These are phyloP conservation scores for Ichneumoninae sp. DNA, from an alignment of 2,888 invertebrate species.

Conservation along the genomic window DNA sequence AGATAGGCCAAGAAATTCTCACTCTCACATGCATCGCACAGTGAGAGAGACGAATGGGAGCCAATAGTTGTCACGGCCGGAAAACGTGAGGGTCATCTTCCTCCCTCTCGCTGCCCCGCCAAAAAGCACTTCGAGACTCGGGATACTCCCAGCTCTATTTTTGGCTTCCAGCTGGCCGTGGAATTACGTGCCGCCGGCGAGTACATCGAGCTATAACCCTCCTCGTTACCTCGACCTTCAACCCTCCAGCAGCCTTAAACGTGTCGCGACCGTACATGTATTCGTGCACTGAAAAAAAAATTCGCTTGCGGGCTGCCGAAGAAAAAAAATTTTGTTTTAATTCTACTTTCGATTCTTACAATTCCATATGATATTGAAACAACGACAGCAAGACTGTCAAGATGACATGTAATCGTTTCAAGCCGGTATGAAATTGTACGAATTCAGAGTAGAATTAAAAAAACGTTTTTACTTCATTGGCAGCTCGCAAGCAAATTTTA, in stretches of 20 bases:
- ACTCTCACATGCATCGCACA: constrained; percentile 65
- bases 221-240: constrained; percentile 26
- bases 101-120: background rate
- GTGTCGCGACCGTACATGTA: background rate
- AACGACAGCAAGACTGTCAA: too few relatives aligned
- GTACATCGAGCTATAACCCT: constrained; percentile 7
- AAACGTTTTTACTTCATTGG: too few relatives aligned
- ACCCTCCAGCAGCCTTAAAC: constrained; percentile 18
- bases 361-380: too few relatives aligned
- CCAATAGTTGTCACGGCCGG: constrained; percentile 74
- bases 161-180: constrained; percentile 58
- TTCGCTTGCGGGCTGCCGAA: too few relatives aligned
- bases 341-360: too few relatives aligned
- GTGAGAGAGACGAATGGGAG: constrained; percentile 72
- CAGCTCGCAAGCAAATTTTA: too few relatives aligned
- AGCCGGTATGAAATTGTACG: too few relatives aligned
- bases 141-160: constrained; percentile 58
- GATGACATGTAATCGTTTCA: too few relatives aligned
- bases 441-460: too few relatives aligned
- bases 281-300: background rate
- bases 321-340: too few relatives aligned
- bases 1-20: constrained; percentile 18
- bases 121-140: constrained; percentile 27
- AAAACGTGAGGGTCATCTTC: constrained; percentile 60
- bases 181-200: constrained; percentile 17